These are phyloP conservation scores for Octopus bimaculoides DNA, from an alignment of 1,140 invertebrate genomes.

Conservation along the genomic window DNA sequence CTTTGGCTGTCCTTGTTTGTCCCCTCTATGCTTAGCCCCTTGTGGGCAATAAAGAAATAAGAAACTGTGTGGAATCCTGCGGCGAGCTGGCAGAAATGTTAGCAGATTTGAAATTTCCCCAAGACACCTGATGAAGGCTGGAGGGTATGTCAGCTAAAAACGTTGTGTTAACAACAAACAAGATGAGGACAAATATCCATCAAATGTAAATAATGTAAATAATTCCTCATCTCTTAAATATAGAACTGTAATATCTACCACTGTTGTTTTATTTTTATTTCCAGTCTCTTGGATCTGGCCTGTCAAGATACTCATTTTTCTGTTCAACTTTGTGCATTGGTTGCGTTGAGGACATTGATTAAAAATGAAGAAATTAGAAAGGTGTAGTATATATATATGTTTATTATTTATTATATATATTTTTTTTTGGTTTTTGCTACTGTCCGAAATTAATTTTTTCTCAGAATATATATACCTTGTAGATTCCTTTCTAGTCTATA, in stretches of 20 bases:
- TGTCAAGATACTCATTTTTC: constrained; percentile 44
- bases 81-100: too few species aligned
- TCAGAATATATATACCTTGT: not conserved
- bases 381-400: constrained; percentile 19
- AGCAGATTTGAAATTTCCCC: too few species aligned
- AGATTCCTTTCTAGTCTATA: not conserved
- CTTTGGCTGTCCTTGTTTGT: too few species aligned
- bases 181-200: too few species aligned
- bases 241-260: not conserved
- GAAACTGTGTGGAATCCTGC: too few species aligned
- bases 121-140: too few species aligned
- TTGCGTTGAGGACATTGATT: constrained; percentile 42
- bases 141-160: too few species aligned
- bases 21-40: too few species aligned
- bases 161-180: too few species aligned
- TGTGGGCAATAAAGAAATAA: too few species aligned
- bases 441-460: not conserved
- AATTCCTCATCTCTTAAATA: not conserved
- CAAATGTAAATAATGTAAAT: too few species aligned
- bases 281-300: constrained; percentile 46
- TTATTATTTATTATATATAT: not conserved
- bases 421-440: not conserved
- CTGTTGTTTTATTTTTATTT: constrained; percentile 12
- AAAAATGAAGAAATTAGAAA: constrained; percentile 39
- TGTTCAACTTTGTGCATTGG: constrained; percentile 48